Base-by-base conservation (phyloP, 2,113 vertebrate genomes). In the Bufo gargarizans region DNA sequence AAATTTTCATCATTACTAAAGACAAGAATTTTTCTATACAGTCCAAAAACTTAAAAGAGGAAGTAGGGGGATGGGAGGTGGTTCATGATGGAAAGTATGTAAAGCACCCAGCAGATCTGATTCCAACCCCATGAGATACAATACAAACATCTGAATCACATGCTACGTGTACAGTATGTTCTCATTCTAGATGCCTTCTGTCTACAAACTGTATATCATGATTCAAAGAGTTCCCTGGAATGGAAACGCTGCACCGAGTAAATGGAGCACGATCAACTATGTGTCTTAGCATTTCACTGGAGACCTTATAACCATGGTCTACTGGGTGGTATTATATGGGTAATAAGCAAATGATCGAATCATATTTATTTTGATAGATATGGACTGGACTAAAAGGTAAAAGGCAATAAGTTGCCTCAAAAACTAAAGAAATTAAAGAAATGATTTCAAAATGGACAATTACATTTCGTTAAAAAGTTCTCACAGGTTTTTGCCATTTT, bases 61-160 rank as follows among this genome's bases (percentile, higher is more conserved):
- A 77, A 63, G 77, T 76, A 33, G 69, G 12, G 55, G 14, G 58
- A 86, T 76, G 45, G 47, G 72, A 49, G 16, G 16, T 17, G 12
- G 16, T 17, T 76, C 72, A 65, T 45, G 13, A 80, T 87, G 86
- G 77, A 80, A 69, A 81, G 16, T 87, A 53, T 80, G 76, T 58
- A 78, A 61, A 77, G 58, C 77, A 78, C 85, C 77, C n/a, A 16
- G 14, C 59, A 86, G 47, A 53, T 49, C 16, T 79, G 12, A 86
- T 78, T 45, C 59, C 63, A 58, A n/a, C 59, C 47, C 49, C 85
- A 61, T 53, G 56, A 77, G 71, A 77, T 59, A 47, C 43, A 86
- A 86, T 11, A 59, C 61, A 86, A 55, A 86, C 85, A 79, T 69
- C 85, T 50, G 45, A 79, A 56, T 55, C 47, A 86, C 61, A 12